phyloP scores from a whole-genome alignment of 2,797 vertebrate genomes.

The Acrocephalus scirpaceus region DNA sequence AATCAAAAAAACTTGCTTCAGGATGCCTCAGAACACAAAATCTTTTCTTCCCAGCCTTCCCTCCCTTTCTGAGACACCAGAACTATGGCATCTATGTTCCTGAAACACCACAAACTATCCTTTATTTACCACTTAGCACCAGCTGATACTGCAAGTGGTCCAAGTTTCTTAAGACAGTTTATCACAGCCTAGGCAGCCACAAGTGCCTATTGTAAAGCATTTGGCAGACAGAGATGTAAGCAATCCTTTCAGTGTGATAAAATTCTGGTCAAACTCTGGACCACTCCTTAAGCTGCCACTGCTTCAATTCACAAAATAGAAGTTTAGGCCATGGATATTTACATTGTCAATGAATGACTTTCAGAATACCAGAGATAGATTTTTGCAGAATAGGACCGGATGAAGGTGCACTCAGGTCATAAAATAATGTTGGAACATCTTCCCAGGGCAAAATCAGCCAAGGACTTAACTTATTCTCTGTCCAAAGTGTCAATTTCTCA shows the following conservation, averaged over 20 bases:
- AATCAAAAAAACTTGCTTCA: background rate
- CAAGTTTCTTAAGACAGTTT: background rate
- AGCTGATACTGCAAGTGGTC: background rate
- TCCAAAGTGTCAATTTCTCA: background rate
- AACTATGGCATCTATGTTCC: rapidly evolving
- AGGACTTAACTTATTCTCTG: background rate
- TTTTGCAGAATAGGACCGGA: background rate
- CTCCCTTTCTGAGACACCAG: background rate
- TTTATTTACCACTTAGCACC: background rate
- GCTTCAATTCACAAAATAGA: background rate
- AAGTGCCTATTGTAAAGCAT: background rate
- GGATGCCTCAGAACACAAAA: background rate
- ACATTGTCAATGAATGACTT: background rate
- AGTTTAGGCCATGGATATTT: background rate
- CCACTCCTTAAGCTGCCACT: background rate
- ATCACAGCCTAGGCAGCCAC: background rate
- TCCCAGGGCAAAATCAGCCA: background rate
- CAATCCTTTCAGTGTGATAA: background rate
- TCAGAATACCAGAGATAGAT: background rate
- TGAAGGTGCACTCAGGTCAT: background rate
- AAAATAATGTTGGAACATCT: background rate
- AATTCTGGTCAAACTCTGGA: background rate
- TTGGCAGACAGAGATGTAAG: background rate
- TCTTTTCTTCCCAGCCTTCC: background rate
- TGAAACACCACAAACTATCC: background rate